Evolutionary conservation across 2,888 invertebrate species (phyloP).

Genomic region (Chaetoderma sp.): DNA sequence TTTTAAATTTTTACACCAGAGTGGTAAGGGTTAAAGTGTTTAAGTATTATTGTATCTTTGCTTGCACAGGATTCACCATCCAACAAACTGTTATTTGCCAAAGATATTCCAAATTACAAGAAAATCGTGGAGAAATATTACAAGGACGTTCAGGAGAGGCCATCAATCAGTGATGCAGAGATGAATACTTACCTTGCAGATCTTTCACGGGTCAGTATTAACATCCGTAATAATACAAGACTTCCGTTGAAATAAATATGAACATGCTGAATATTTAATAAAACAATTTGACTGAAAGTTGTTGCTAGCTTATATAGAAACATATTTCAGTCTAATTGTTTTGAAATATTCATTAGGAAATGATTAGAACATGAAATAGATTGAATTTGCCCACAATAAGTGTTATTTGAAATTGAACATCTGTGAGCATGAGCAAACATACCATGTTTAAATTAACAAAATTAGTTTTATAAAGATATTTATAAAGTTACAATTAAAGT

Average conservation of each 20-base stretch:
- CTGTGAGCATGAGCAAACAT: too few relatives aligned
- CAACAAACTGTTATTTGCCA: slow-evolving; percentile 98
- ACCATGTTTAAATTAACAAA: background rate
- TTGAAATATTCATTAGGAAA: too few relatives aligned
- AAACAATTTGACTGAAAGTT: background rate
- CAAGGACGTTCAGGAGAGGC: slow-evolving; percentile 79
- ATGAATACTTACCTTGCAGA: slow-evolving; percentile 99
- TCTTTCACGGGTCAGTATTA: slow-evolving; percentile 87
- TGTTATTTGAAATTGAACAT: too few relatives aligned
- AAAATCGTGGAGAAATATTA: slow-evolving; percentile 70
- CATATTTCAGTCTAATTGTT: too few relatives aligned
- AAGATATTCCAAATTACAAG: slow-evolving; percentile 77
- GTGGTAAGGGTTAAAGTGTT: too few relatives aligned
- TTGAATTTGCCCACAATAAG: too few relatives aligned
- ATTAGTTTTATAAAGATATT: background rate
- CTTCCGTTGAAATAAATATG: background rate
- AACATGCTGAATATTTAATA: background rate
- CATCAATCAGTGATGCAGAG: slow-evolving; percentile 97
- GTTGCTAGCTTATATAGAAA: too few relatives aligned
- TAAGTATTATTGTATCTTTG: too few relatives aligned
- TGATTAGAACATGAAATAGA: too few relatives aligned
- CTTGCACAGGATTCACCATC: slow-evolving; percentile 95
- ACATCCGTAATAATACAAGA: too few relatives aligned
- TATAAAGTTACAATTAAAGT: background rate
- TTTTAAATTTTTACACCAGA: too few relatives aligned